Percentiles rank a stretch among this genome's conserved stretches.
Evolutionary conservation across 2,888 invertebrate species (phyloP).

Genomic region (Lepidocyrtoides sp.): DNA sequence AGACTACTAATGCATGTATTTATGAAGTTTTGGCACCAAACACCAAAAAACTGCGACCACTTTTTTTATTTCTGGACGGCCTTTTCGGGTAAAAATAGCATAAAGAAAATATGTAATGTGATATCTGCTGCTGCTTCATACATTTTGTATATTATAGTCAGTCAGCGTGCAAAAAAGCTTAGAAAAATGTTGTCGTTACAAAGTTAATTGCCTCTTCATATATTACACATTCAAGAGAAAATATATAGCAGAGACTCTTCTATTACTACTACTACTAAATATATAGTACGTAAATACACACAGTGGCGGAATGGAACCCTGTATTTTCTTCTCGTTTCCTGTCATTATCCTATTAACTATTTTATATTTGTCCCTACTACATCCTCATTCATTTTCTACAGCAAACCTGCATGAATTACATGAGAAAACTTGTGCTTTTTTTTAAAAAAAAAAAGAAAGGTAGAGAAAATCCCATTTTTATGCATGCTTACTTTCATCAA

Average conservation of each 20-base stretch:
- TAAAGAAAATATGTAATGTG: slow-evolving; percentile 14
- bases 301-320: slow-evolving; percentile 59
- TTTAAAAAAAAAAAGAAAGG: slow-evolving; percentile 2
- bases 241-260: neutral
- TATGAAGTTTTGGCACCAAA: slow-evolving; percentile 38
- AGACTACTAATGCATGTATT: neutral
- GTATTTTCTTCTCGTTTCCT: slow-evolving; percentile 73
- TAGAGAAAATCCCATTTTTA: neutral
- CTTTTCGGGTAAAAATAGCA: slow-evolving; percentile 49
- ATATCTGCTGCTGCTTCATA: slow-evolving; percentile 24
- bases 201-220: slow-evolving; percentile 38
- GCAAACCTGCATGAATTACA: neutral
- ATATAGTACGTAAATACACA: neutral
- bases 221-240: neutral
- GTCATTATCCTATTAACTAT: slow-evolving; percentile 74
- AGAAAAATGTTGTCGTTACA: slow-evolving; percentile 13
- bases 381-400: slow-evolving; percentile 38
- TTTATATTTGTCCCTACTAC: slow-evolving; percentile 55
- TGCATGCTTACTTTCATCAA: slow-evolving; percentile 25
- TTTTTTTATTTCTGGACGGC: slow-evolving; percentile 46
- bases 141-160: neutral
- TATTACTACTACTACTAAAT: neutral
- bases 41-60: slow-evolving; percentile 18
- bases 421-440: neutral
- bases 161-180: neutral